Percentiles rank a stretch among this genome's conserved stretches.
Conservation (phyloP, 1,140 invertebrate species). For the Aphaenogaster floridana region DNA sequence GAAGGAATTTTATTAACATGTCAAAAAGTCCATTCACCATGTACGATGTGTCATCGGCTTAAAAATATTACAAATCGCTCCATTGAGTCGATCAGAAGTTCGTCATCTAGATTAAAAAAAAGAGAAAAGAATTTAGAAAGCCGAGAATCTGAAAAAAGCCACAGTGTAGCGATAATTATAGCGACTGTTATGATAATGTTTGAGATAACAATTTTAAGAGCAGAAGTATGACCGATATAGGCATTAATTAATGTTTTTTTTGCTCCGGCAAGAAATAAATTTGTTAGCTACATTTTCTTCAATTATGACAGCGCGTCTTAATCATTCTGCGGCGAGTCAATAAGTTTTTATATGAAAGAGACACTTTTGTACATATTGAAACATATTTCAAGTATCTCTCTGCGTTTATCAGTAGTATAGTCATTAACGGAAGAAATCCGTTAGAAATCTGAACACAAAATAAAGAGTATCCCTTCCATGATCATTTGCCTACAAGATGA, state of each 20-base stretch:
- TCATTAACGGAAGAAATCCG: slow-evolving; percentile 30
- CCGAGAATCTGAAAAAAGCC: slow-evolving; percentile 2
- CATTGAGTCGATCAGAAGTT: slow-evolving; percentile 61
- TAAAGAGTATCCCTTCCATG: slow-evolving; percentile 33
- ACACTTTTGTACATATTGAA: slow-evolving; percentile 6
- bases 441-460: slow-evolving; percentile 56
- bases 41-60: slow-evolving; percentile 46
- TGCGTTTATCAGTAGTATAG: not conserved
- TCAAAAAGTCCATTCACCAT: slow-evolving; percentile 32
- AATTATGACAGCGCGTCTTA: not conserved
- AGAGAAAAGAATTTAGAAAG: not conserved
- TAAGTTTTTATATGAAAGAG: not conserved
- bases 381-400: slow-evolving; percentile 25
- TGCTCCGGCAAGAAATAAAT: slow-evolving; percentile 23
- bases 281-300: not conserved
- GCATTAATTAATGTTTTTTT: slow-evolving; percentile 62
- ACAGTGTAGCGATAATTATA: slow-evolving; percentile 13
- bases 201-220: slow-evolving; percentile 20
- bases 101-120: slow-evolving; percentile 57
- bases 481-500: slow-evolving; percentile 35
- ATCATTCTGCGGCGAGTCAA: not conserved
- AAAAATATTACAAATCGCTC: slow-evolving; percentile 66
- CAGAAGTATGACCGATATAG: slow-evolving; percentile 48
- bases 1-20: slow-evolving; percentile 21
- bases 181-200: slow-evolving; percentile 6